A percentile compares a stretch with the other conserved stretches of the same genome.
Evolutionary conservation across 1,140 invertebrate genomes (phyloP).

Genomic region (Orchesella cincta): DNA sequence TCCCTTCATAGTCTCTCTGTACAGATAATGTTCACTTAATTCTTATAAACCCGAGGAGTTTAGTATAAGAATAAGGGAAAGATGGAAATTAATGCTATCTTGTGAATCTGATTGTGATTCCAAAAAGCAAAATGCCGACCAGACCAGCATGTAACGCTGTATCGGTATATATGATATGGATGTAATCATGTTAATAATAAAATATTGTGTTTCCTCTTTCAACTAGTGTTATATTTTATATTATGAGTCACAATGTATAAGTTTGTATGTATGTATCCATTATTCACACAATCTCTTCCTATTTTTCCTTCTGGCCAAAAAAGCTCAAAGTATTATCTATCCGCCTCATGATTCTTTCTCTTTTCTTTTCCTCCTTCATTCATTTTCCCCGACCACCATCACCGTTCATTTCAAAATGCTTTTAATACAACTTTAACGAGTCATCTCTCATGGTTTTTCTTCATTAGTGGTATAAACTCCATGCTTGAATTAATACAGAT

Average conservation of each 20-base stretch:
- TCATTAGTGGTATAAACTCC: slow-evolving; percentile 3
- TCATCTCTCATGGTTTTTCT: neutral
- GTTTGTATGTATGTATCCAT: neutral
- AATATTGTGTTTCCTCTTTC: neutral
- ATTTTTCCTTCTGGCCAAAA: slow-evolving; percentile 10
- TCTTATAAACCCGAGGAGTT: slow-evolving; percentile 1
- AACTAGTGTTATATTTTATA: neutral
- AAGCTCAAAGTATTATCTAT: slow-evolving; percentile 12
- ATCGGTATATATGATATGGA: neutral
- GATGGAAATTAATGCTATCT: slow-evolving; percentile 5
- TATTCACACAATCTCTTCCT: neutral
- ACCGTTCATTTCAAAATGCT: neutral
- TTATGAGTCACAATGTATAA: neutral
- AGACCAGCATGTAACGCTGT: no score
- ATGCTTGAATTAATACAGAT: neutral
- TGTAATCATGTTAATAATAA: neutral
- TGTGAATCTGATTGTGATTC: neutral
- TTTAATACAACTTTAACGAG: neutral
- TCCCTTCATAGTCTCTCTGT: neutral
- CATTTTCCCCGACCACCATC: neutral
- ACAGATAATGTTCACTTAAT: slow-evolving; percentile 38
- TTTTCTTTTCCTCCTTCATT: neutral
- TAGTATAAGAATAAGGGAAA: neutral
- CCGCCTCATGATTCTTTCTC: slow-evolving; percentile 5
- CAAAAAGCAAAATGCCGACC: no score